These are phyloP conservation scores for honey bee (Apis mellifera) DNA, from an alignment of 1,140 invertebrate genomes.

Conservation along the genomic window Amel_HAv3.1 CM009941.2:12102001-12102500, in stretches of 20 bases:
- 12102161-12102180: constrained; percentile 23
- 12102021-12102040: constrained; percentile 65
- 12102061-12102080: neutral
- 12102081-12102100: neutral
- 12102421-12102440: neutral
- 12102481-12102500: neutral
- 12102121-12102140: neutral
- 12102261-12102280: neutral
- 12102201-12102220: constrained; percentile 25
- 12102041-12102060: constrained; percentile 17
- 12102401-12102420: constrained; percentile 7
- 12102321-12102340: neutral
- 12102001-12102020: constrained; percentile 68
- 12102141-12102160: neutral
- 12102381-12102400: constrained; percentile 23
- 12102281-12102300: constrained; percentile 22
- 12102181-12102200: constrained; percentile 29
- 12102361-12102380: neutral
- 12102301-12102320: constrained; percentile 40
- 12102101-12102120: neutral
- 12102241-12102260: neutral
- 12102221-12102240: neutral
- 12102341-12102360: neutral
- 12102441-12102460: neutral
- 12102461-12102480: neutral